Base-by-base conservation (phyloP, 2,888 invertebrate species). In the Dromius quadrimaculatus region DNA sequence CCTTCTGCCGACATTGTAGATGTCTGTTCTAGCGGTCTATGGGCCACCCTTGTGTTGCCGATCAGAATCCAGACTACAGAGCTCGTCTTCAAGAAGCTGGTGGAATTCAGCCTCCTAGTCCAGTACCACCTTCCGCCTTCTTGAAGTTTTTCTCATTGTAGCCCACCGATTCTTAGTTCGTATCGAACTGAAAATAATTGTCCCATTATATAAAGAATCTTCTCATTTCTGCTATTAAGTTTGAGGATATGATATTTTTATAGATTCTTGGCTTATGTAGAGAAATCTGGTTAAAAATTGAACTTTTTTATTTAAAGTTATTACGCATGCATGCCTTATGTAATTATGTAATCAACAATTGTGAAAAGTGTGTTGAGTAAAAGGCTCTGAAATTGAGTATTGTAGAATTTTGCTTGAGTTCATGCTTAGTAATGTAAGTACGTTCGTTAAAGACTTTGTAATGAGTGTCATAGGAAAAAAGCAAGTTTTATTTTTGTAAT, bases 11-110 rank as follows among this genome's bases (percentile, higher is more conserved):
- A 72, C 94, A 95, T 81, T 98, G 98, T 84, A 92, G 95, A 80
- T 95, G 95, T 79, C 87, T 98, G 70, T 98, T 97, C 84, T 98
- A 98, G 98, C 90, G 95, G 76, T 94, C 94, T 0, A 87, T 93
- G 70, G 95, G 95, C 0, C 93, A 95, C 81, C 95, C 95, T 1
- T 95, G 95, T 80, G 93, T 94, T 77, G 92, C 92, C 6, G 93
- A 94, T 78, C 89, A 93, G 84, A 92, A 92, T 79, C 93, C 93
- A 1, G 92, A 92, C 78, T 93, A 91, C 81, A 89, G 90, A 76
- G 92, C 91, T 79, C 89, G 93, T 61, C 83, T 93, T 74, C 89
- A 89, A 80, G 90, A 92, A 79, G 92, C 93, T 9, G 93, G 93
- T 70, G 90, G 90, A 1, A 87, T 89, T 0, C 86, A 90, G 36